Evolutionary conservation across 2,797 vertebrate genomes (phyloP).

Genomic region (Yasuhikotakia modesta): DNA sequence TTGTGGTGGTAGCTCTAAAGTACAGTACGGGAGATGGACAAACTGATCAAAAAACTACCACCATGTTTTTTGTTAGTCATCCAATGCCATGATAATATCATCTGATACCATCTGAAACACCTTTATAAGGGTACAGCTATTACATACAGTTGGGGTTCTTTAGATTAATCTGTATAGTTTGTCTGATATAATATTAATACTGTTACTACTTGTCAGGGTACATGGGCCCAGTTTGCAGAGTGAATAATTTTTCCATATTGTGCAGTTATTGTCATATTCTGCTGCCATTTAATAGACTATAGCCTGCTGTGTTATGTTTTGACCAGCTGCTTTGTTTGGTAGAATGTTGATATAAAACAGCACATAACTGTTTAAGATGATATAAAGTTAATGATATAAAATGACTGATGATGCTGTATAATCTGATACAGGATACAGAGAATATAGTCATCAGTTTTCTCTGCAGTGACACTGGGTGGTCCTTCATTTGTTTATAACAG

Average conservation of each 20-base stretch:
- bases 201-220: not conserved
- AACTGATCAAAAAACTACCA: too few relatives aligned
- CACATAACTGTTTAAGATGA: not conserved
- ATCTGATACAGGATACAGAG: not conserved
- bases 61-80: not conserved
- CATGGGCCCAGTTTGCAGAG: not conserved
- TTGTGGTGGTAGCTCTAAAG: too few relatives aligned
- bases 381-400: not conserved
- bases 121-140: not conserved
- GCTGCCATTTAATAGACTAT: not conserved
- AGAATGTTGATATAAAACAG: not conserved
- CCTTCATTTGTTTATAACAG: not conserved
- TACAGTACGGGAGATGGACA: too few relatives aligned
- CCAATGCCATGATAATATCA: not conserved
- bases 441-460: not conserved
- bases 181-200: not conserved
- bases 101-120: not conserved
- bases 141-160: not conserved
- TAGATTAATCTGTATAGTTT: not conserved
- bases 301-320: not conserved
- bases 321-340: not conserved
- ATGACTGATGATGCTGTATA: not conserved
- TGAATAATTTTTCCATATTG: not conserved
- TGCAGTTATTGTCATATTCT: not conserved
- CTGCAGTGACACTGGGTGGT: constrained; percentile 20